Evolutionary conservation across 2,113 vertebrate genomes (phyloP).

Genomic region (Fulica atra): DNA sequence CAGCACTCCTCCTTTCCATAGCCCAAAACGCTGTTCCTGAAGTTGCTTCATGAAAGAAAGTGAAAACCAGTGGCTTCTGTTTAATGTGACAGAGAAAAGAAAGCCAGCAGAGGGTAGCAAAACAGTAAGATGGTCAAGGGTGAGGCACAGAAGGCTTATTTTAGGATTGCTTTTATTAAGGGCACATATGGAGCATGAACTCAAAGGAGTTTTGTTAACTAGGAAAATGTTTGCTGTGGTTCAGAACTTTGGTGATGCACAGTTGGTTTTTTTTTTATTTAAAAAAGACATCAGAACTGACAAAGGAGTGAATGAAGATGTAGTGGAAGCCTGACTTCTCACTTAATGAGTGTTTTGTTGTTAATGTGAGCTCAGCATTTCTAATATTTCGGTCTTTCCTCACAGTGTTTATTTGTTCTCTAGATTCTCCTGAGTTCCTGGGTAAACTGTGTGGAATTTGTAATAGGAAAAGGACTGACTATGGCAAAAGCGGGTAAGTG

Average conservation of each 20-base stretch:
- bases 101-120: constrained; percentile 59
- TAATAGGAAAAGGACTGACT: not conserved
- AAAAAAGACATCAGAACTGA: not conserved
- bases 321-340: not conserved
- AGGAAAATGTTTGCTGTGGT: not conserved
- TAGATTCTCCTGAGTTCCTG: not conserved
- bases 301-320: not conserved
- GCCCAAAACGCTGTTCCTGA: not conserved
- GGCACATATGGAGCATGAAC: not conserved
- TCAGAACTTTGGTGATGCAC: not conserved
- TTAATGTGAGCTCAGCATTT: not conserved
- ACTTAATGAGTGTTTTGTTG: not conserved
- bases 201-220: not conserved
- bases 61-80: not conserved
- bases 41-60: not conserved
- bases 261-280: not conserved
- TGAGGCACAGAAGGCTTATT: not conserved
- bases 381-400: not conserved
- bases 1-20: not conserved
- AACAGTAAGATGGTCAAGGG: not conserved
- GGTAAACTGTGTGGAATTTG: not conserved
- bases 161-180: not conserved
- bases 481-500: not conserved
- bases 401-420: not conserved
- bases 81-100: not conserved